Percentiles rank a stretch among this genome's conserved stretches.
Evolutionary conservation across 2,888 invertebrate genomes (phyloP).

Genomic region (Drosophila sordidula): DNA sequence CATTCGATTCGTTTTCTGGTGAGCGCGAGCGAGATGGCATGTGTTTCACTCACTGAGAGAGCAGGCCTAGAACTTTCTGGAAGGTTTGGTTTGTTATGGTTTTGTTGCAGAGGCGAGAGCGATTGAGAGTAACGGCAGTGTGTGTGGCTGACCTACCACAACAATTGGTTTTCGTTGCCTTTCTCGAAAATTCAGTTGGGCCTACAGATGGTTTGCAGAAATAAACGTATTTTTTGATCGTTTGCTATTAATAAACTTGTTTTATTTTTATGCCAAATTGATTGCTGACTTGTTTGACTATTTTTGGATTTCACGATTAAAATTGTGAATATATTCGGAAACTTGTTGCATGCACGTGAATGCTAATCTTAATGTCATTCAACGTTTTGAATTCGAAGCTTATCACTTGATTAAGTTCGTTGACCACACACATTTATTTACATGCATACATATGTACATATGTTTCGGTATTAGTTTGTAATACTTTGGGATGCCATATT

Average conservation of each 20-base stretch:
- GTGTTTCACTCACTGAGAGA: not conserved
- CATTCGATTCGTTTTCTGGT: slow-evolving; percentile 2
- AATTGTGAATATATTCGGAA: too few species aligned
- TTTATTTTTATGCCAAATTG: not conserved
- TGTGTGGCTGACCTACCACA: slow-evolving; percentile 8
- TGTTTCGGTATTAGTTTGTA: too few species aligned
- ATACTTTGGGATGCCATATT: too few species aligned
- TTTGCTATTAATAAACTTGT: slow-evolving; percentile 5
- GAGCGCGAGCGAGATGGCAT: slow-evolving; percentile 16
- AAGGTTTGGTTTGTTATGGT: slow-evolving; percentile 5
- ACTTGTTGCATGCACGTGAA: not conserved
- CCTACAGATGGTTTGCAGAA: not conserved
- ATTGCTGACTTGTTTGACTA: slow-evolving; percentile 1
- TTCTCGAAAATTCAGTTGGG: slow-evolving; percentile 20
- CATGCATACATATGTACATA: too few species aligned
- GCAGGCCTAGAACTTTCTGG: slow-evolving; percentile 29
- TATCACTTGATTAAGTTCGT: too few species aligned
- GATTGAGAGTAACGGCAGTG: not conserved
- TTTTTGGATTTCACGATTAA: not conserved
- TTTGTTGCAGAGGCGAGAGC: not conserved
- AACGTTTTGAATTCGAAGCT: too few species aligned
- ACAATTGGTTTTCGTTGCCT: slow-evolving; percentile 1
- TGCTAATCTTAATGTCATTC: not conserved
- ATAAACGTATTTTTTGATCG: not conserved
- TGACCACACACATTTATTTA: too few species aligned